A percentile compares a stretch with the other conserved stretches of the same genome.
phyloP scores from a whole-genome alignment of 2,888 invertebrate species.

The Herminia tarsipennalis region DNA sequence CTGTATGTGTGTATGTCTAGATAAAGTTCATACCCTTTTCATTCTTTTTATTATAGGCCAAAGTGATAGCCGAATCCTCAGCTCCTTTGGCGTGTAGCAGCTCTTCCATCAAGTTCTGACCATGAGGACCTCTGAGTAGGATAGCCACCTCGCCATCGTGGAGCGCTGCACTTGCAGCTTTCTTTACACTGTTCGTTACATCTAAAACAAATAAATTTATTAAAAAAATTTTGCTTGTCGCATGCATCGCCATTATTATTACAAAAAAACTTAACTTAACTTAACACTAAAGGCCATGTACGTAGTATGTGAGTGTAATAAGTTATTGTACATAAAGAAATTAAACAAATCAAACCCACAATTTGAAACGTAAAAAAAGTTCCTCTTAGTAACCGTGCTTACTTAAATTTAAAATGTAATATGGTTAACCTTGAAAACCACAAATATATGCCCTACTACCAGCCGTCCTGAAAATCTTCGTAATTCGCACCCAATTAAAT shows the following conservation, averaged over 20 bases:
- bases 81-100: constrained; percentile 65
- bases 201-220: constrained; percentile 58
- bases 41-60: constrained; percentile 69
- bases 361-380: too few species aligned
- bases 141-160: constrained; percentile 68
- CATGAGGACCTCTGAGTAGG: constrained; percentile 63
- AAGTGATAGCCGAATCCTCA: constrained; percentile 65
- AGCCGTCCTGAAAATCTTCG: neutral
- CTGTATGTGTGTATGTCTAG: too few species aligned
- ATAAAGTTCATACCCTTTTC: constrained; percentile 67
- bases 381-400: too few species aligned
- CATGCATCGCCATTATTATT: neutral
- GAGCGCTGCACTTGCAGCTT: constrained; percentile 56
- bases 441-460: neutral
- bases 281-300: too few species aligned
- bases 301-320: too few species aligned
- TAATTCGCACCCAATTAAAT: too few species aligned
- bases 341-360: too few species aligned
- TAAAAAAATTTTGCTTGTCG: too few species aligned
- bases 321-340: too few species aligned
- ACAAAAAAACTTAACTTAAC: too few species aligned
- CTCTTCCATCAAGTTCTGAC: constrained; percentile 57
- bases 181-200: constrained; percentile 62
- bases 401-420: too few species aligned
- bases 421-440: too few species aligned